Conservation (phyloP, 2,888 invertebrate species). For the Isotomurus palustris region DNA sequence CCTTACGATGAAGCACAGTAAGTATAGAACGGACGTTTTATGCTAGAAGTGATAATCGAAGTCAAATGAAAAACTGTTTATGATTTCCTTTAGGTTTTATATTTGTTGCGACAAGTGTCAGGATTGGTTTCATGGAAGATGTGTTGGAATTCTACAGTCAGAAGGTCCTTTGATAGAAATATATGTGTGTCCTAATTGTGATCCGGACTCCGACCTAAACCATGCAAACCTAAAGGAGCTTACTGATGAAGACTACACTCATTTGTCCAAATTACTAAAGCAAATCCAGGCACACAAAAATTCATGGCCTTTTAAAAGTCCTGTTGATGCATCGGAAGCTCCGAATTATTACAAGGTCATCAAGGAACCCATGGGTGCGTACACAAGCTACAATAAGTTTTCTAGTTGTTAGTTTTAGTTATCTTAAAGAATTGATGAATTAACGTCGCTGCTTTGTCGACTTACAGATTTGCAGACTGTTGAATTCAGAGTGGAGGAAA, state of each 20-base stretch:
- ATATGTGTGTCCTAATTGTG: constrained; percentile 94
- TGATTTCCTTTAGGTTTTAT: constrained; percentile 76
- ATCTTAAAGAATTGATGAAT: too few relatives aligned
- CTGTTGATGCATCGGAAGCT: constrained; percentile 91
- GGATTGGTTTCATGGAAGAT: constrained; percentile 98
- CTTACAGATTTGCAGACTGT: constrained; percentile 85
- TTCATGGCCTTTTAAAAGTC: constrained; percentile 97
- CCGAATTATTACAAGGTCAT: constrained; percentile 95
- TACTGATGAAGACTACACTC: constrained; percentile 71
- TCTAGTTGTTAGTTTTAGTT: too few relatives aligned
- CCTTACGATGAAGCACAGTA: constrained; percentile 97
- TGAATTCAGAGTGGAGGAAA: constrained; percentile 76
- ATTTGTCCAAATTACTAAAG: constrained; percentile 78
- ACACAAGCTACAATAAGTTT: background rate
- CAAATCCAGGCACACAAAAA: constrained; percentile 89
- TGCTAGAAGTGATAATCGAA: too few relatives aligned
- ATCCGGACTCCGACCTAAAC: constrained; percentile 81
- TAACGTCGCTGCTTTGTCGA: too few relatives aligned
- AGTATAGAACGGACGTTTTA: constrained; percentile 49
- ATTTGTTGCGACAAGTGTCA: constrained; percentile 98
- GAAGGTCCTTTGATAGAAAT: constrained; percentile 93
- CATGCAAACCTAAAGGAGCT: constrained; percentile 85
- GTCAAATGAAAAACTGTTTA: too few relatives aligned
- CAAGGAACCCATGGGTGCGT: constrained; percentile 91
- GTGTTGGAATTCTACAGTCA: constrained; percentile 89